Conservation (phyloP, 37 sponge, comb jelly and placozoan genomes). For the Theonella swinhoei region DNA sequence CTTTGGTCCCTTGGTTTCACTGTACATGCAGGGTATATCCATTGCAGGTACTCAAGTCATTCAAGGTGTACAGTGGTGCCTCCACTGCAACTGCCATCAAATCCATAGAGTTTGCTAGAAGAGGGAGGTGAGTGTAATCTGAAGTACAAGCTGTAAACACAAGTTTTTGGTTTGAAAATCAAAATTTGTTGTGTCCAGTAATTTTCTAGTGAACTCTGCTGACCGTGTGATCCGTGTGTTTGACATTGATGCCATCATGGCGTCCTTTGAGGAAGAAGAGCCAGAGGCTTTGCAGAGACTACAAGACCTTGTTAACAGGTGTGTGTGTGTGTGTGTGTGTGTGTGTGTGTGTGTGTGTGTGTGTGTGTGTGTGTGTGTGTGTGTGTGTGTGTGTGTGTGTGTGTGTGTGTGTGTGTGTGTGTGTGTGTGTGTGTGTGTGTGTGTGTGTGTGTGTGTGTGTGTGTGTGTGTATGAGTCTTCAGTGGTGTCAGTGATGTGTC, state of each 20-base stretch:
- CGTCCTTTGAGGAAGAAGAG: conserved; percentile 32
- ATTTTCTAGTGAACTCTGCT: conserved; percentile 90
- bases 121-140: conserved; percentile 71
- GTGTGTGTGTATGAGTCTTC: too few relatives aligned
- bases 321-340: not conserved
- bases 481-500: too few relatives aligned
- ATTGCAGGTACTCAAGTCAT: conserved; percentile 20
- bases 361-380: too few relatives aligned
- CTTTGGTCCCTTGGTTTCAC: not conserved
- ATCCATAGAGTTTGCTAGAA: conserved; percentile 89
- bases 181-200: conserved; percentile 24
- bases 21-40: not conserved
- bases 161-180: not conserved
- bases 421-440: too few relatives aligned
- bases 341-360: not conserved
- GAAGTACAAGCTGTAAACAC: too few relatives aligned
- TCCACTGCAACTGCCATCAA: conserved; percentile 62
- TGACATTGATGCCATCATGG: conserved; percentile 78
- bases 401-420: too few relatives aligned
- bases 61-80: conserved; percentile 31
- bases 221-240: conserved; percentile 94
- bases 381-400: too few relatives aligned
- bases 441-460: too few relatives aligned
- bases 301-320: conserved; percentile 95
- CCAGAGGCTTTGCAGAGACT: conserved; percentile 90